Evolutionary conservation across 2,113 vertebrate species (phyloP).

Genomic region (Sialia sialis): DNA sequence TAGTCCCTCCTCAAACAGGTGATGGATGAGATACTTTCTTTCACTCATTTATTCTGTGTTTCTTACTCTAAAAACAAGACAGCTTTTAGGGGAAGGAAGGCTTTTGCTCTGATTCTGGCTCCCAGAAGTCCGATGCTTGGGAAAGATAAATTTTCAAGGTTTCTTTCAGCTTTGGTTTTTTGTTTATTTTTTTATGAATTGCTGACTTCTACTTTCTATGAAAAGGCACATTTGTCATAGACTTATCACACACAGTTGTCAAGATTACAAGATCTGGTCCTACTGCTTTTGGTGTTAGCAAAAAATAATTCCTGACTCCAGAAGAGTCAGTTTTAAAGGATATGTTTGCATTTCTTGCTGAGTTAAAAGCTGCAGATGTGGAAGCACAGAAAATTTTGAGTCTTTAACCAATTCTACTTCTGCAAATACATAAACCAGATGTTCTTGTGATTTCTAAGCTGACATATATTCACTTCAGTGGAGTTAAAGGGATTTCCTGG

Average conservation of each 20-base stretch:
- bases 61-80: not conserved
- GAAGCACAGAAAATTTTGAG: not conserved
- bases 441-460: slow-evolving; percentile 42
- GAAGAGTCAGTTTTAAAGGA: not conserved
- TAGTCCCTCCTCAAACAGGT: not conserved
- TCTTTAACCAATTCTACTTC: not conserved
- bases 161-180: not conserved
- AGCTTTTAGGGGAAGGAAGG: not conserved
- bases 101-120: not conserved
- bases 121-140: not conserved
- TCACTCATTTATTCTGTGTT: not conserved
- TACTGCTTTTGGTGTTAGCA: not conserved
- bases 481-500: slow-evolving; percentile 47
- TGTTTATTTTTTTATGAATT: not conserved
- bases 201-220: not conserved
- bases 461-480: not conserved
- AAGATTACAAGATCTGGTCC: slow-evolving; percentile 6
- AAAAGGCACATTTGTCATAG: slow-evolving; percentile 3
- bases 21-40: not conserved
- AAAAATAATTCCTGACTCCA: not conserved
- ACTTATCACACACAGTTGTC: not conserved
- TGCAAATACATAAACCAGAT: slow-evolving; percentile 40
- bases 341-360: not conserved
- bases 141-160: not conserved
- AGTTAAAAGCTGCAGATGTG: not conserved